Conservation (phyloP, 2,113 vertebrate genomes). For the Oryzias curvinotus region DNA sequence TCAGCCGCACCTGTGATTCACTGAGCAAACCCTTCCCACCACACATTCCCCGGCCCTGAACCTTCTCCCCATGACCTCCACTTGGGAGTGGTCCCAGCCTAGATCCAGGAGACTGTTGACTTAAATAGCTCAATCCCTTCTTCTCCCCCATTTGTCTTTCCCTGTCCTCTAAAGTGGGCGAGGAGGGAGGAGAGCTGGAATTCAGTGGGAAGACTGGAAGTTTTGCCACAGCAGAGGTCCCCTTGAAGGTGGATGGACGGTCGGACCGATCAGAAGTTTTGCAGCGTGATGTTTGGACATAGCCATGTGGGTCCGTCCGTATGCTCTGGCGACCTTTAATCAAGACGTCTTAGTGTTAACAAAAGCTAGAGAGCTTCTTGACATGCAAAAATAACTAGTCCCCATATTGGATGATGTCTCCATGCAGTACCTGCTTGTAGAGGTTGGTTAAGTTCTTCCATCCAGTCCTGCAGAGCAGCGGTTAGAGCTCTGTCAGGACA, state of each 20-base stretch:
- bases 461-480: slow-evolving; percentile 81
- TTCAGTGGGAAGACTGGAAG: slow-evolving; percentile 57
- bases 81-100: slow-evolving; percentile 24
- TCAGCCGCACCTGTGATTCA: slow-evolving; percentile 77
- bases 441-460: slow-evolving; percentile 82
- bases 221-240: slow-evolving; percentile 45
- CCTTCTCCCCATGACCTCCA: slow-evolving; percentile 49
- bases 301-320: slow-evolving; percentile 61
- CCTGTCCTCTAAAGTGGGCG: slow-evolving; percentile 45
- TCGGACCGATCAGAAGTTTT: slow-evolving; percentile 63
- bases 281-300: slow-evolving; percentile 39
- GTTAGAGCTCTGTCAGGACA: slow-evolving; percentile 80
- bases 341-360: not conserved
- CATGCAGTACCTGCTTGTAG: slow-evolving; percentile 75
- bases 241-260: slow-evolving; percentile 44
- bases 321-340: slow-evolving; percentile 53
- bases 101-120: slow-evolving; percentile 36
- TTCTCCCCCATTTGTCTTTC: slow-evolving; percentile 44
- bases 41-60: slow-evolving; percentile 45
- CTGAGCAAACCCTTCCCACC: slow-evolving; percentile 71
- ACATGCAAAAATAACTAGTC: not conserved
- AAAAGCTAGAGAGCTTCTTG: not conserved
- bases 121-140: slow-evolving; percentile 24
- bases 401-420: not conserved
- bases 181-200: slow-evolving; percentile 55